phyloP scores from a whole-genome alignment of 2,797 vertebrate species.

The Siniperca scherzeri region DNA sequence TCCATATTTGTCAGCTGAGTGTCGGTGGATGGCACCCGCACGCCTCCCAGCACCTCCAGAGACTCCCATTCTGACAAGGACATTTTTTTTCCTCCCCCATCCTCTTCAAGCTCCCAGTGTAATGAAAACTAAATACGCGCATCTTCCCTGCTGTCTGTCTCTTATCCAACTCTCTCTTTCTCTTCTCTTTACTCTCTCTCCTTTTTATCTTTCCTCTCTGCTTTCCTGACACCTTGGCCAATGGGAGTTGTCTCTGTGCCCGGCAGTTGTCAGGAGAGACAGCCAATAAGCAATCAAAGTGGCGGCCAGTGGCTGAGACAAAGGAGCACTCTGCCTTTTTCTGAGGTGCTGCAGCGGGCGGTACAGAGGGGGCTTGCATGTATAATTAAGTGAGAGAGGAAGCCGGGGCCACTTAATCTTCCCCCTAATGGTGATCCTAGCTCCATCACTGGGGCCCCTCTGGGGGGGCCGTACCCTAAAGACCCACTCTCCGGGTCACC shows the following conservation, averaged over 20 bases:
- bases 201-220: slow-evolving; percentile 79
- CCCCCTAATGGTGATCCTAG: slow-evolving; percentile 92
- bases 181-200: slow-evolving; percentile 52
- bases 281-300: slow-evolving; percentile 96
- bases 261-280: slow-evolving; percentile 95
- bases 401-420: slow-evolving; percentile 94
- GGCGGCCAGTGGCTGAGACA: slow-evolving; percentile 90
- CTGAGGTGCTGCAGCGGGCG: slow-evolving; percentile 82
- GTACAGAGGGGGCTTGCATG: slow-evolving; percentile 90
- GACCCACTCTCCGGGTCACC: slow-evolving; percentile 90
- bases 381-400: slow-evolving; percentile 95
- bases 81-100: slow-evolving; percentile 89
- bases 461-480: slow-evolving; percentile 88
- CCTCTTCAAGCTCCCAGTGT: slow-evolving; percentile 86
- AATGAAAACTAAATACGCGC: slow-evolving; percentile 97
- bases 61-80: slow-evolving; percentile 96
- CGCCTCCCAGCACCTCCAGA: slow-evolving; percentile 91
- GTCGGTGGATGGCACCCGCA: slow-evolving; percentile 93
- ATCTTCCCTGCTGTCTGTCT: slow-evolving; percentile 83
- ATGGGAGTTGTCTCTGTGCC: slow-evolving; percentile 94
- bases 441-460: slow-evolving; percentile 88
- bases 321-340: slow-evolving; percentile 84
- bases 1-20: slow-evolving; percentile 97
- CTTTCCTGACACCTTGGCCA: slow-evolving; percentile 89
- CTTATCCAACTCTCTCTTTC: slow-evolving; percentile 73